Evolutionary conservation across 2,797 vertebrate species (phyloP), one percentile per base, ranked within the genome.

Genomic region (Pelochelys cantorii): DNA sequence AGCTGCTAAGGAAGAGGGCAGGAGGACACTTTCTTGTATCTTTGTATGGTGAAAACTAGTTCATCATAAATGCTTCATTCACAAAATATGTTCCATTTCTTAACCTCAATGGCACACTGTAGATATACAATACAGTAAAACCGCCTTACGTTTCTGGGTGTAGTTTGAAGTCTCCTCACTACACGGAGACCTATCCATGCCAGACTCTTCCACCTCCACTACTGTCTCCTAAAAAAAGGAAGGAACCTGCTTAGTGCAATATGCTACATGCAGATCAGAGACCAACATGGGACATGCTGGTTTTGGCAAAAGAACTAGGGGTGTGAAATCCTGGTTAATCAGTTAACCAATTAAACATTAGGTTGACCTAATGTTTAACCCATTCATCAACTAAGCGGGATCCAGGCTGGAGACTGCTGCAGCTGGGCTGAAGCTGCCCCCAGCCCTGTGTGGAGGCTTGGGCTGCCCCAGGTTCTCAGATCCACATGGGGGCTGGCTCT

Each of bases 111-210:
- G 29, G 27, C 34, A 37, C 56, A 23, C 31, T 83, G 37, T 13
- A 48, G 13, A 52, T 52, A 14, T 25, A 77, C 25, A 77, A 52
- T 34, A 52, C 78, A 84, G 53, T 74, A 88, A 90, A 85, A 7
- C 2, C 48, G 79, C 77, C 97, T 96, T 97, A 97, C 97, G 88
- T 91, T 87, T 95, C 59, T 94, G 95, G 11, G 90, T 79, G 54
- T 59, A 94, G 54, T 57, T 53, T 71, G 96, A 92, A 57, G 94
- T 80, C 75, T 29, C 2, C 4, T 95, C 88, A 18, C 84, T 92
- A 62, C 95, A 87, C 94, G 94, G 97, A 68, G 93, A 77, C 31
- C 93, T 94, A 79, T 97, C 95, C 68, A 93, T 59, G 79, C 62
- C 88, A 1, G 93, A 59, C 9, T 91, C 89, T 1, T 94, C 92